These are phyloP conservation scores for Choloepus hoffmanni DNA, from an alignment of 2,113 vertebrate species.

Conservation along the genomic window DNA sequence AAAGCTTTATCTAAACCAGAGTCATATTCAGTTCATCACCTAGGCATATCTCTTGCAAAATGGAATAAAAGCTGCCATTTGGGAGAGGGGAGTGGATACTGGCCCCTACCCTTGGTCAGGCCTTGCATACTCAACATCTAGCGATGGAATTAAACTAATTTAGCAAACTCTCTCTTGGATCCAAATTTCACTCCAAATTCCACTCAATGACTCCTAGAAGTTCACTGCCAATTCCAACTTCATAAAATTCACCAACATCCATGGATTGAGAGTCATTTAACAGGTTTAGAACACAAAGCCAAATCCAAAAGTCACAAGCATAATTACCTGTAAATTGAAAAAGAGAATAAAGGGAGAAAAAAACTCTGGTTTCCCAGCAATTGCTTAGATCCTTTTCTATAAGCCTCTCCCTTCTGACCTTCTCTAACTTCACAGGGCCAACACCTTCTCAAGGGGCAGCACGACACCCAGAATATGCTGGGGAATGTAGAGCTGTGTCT, in stretches of 20 bases:
- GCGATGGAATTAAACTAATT: not conserved
- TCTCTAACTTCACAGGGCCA: not conserved
- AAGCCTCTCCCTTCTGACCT: too few species aligned
- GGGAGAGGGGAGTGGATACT: rapidly evolving
- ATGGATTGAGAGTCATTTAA: not conserved
- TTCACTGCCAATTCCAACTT: not conserved
- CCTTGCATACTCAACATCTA: rapidly evolving
- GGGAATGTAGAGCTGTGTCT: not conserved
- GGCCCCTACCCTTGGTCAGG: rapidly evolving
- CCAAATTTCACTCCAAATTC: not conserved
- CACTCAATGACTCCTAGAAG: not conserved
- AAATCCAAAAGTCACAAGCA: not conserved
- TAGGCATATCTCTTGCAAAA: not conserved
- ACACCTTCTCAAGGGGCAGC: not conserved
- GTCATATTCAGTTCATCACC: rapidly evolving
- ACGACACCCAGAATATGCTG: not conserved
- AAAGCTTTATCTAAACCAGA: not conserved
- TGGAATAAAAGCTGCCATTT: not conserved
- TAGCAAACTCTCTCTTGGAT: too few species aligned
- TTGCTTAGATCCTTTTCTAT: not conserved
- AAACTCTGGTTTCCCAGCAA: not conserved
- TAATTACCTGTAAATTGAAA: not conserved
- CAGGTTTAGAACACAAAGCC: not conserved
- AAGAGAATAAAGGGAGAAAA: not conserved
- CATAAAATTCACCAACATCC: not conserved